These are phyloP conservation scores for Umimayanthus chanpuru DNA, from an alignment of 92 coral and sea anemone species.

Conservation along the genomic window DNA sequence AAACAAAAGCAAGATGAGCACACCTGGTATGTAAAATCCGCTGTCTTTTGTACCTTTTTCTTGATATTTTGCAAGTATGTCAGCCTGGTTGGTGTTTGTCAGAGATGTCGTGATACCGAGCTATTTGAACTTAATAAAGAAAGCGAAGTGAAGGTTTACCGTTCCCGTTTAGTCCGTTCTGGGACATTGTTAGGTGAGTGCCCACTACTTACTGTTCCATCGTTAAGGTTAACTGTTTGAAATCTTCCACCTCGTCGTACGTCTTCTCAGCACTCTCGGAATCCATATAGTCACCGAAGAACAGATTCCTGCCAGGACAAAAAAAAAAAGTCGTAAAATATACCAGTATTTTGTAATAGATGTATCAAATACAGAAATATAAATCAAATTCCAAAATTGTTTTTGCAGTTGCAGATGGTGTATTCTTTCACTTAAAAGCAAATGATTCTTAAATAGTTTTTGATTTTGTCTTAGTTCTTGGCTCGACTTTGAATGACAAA, in stretches of 20 bases:
- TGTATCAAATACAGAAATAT: background rate
- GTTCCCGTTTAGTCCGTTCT: background rate
- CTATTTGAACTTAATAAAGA: too few species aligned
- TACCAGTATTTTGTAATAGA: background rate
- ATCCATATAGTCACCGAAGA: conserved; percentile 97
- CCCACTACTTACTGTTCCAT: conserved; percentile 82
- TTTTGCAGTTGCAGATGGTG: background rate
- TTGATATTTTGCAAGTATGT: too few species aligned
- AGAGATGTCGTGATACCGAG: too few species aligned
- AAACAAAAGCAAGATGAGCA: too few species aligned
- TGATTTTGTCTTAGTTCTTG: background rate
- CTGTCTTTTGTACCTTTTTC: too few species aligned
- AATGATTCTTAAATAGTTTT: background rate
- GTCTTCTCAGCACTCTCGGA: conserved; percentile 87
- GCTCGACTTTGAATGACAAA: background rate
- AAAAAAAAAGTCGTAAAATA: background rate
- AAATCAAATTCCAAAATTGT: background rate
- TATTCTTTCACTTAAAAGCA: background rate
- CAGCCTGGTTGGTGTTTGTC: background rate
- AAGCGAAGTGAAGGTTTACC: too few species aligned
- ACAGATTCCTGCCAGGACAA: conserved; percentile 69
- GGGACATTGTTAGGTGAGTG: background rate
- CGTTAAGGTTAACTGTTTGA: conserved; percentile 73
- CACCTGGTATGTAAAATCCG: too few species aligned
- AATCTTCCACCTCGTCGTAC: conserved; percentile 89